Conservation (phyloP, 2,888 invertebrate genomes). For the Zygaena filipendulae region DNA sequence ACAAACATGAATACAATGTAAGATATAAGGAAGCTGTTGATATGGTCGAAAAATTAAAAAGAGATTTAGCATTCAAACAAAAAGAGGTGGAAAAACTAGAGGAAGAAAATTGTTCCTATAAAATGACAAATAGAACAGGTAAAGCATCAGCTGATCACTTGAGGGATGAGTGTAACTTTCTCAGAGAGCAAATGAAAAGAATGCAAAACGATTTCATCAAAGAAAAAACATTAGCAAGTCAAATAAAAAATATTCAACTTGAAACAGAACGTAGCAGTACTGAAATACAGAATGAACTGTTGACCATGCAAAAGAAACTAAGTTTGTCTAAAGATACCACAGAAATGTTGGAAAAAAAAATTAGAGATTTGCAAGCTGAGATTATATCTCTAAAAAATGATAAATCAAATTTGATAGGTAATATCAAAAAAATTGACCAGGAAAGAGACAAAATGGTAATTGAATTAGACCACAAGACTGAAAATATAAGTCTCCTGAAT, state of each 20-base stretch:
- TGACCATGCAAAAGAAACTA: slow-evolving; percentile 72
- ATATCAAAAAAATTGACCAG: slow-evolving; percentile 72
- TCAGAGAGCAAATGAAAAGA: slow-evolving; percentile 54
- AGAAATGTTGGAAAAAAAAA: slow-evolving; percentile 66
- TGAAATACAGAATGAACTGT: slow-evolving; percentile 75
- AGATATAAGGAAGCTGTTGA: slow-evolving; percentile 46
- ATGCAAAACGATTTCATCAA: slow-evolving; percentile 57
- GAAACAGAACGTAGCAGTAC: slow-evolving; percentile 79
- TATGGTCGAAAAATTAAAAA: slow-evolving; percentile 45
- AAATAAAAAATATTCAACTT: slow-evolving; percentile 76
- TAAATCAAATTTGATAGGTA: slow-evolving; percentile 70
- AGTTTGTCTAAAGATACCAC: slow-evolving; percentile 69
- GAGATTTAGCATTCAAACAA: slow-evolving; percentile 48
- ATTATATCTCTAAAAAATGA: slow-evolving; percentile 71
- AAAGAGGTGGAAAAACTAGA: slow-evolving; percentile 49
- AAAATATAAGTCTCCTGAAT: slow-evolving; percentile 72
- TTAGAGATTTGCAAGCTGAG: slow-evolving; percentile 70
- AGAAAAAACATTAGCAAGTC: slow-evolving; percentile 56
- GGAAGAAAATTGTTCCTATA: slow-evolving; percentile 56
- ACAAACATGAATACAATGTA: slow-evolving; percentile 48
- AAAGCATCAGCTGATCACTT: slow-evolving; percentile 52
- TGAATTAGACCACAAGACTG: slow-evolving; percentile 78
- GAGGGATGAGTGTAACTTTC: slow-evolving; percentile 50
- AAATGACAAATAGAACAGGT: slow-evolving; percentile 49
- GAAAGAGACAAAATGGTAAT: slow-evolving; percentile 77